Conservation (phyloP, 2,113 vertebrate genomes). For the Periophthalmus modestus region DNA sequence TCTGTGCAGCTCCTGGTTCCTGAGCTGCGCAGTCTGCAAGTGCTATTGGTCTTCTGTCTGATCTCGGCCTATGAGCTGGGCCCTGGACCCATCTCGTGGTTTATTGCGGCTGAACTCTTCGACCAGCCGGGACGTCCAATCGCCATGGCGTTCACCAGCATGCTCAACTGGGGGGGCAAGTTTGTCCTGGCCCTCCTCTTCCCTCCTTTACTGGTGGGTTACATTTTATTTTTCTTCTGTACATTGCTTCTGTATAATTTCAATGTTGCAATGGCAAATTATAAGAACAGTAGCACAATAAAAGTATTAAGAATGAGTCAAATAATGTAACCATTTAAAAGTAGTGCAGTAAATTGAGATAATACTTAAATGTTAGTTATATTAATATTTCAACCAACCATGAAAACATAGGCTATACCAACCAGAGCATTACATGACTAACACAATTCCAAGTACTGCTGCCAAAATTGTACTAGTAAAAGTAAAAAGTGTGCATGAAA, state of each 20-base stretch:
- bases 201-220: conserved; percentile 56
- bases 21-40: conserved; percentile 61
- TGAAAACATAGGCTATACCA: too few species aligned
- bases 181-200: conserved; percentile 74
- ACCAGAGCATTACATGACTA: too few species aligned
- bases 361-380: too few species aligned
- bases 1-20: conserved; percentile 57
- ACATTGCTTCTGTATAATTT: not conserved
- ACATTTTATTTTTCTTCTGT: not conserved
- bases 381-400: too few species aligned
- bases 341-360: too few species aligned
- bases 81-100: conserved; percentile 74
- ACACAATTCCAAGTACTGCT: too few species aligned
- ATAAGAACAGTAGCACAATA: too few species aligned
- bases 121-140: conserved; percentile 64
- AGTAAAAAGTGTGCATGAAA: too few species aligned
- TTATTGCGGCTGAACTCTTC: conserved; percentile 73
- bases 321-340: too few species aligned
- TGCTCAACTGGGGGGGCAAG: conserved; percentile 77
- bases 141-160: conserved; percentile 77
- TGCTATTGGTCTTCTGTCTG: conserved; percentile 70
- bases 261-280: too few species aligned
- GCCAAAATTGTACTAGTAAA: too few species aligned
- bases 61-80: conserved; percentile 73
- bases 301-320: too few species aligned